Base-by-base conservation (phyloP, 1,140 invertebrate genomes). In the Apis laboriosa region DNA sequence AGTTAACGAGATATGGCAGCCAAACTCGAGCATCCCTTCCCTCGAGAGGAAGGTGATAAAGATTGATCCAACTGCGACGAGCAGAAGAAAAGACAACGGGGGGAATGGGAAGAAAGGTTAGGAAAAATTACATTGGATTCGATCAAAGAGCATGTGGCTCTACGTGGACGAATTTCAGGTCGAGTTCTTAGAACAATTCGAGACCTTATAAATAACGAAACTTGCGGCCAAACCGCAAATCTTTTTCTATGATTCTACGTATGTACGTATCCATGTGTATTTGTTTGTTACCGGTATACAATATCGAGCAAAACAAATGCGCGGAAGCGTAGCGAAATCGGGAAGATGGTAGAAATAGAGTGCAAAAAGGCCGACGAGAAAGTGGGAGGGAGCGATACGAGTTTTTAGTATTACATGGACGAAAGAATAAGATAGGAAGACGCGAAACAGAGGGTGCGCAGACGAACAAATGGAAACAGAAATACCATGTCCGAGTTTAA, bases 401-500 rank as follows among this genome's bases (percentile, higher is more conserved):
- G 67, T 79, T 79, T 79, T 71, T 71, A 53, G 53, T 11, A 55
- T 34, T 34, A 34, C 5, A 9, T 11, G 19, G 34, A 55, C 61
- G 76, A n/a, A 49, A 53, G 28, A 66, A 24, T 24, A 21, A 49
- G 66, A 51, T 43, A 60, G 34, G 43, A 55, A 71, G 43, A 60
- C 15, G 13, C 34, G 64, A 51, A 49, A 51, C 19, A 15, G 55
- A 34, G 34, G n/a, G 12, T 19, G 53, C 24, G 28, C 34, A 5
- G 55, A 4, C 55, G 53, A 51, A 60, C 53, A 71, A 78, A 78
- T 58, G 66, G 53, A 19, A 70, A 71, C 66, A 70, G 64, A 71
- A 79, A 71, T 79, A 51, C 55, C 67, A 8, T 68, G 24, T 71
- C 55, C 66, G n/a, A 43, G 67, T 34, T 79, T 79, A 71, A 79